Conservation (phyloP, 1,140 invertebrate species). For the Asobara japonica region DNA sequence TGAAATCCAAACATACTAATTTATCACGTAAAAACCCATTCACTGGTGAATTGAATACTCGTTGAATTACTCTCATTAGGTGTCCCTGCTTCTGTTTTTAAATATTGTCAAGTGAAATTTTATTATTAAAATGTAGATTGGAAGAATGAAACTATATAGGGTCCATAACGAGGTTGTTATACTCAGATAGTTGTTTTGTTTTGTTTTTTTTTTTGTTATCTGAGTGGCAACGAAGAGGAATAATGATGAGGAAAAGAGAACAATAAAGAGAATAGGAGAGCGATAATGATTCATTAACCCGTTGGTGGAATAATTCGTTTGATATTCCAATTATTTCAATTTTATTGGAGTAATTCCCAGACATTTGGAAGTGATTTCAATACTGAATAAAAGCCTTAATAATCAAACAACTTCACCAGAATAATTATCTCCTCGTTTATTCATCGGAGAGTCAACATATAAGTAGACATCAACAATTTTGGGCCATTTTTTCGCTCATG, state of each 20-base stretch:
- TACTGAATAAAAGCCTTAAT: too few species aligned
- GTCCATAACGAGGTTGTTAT: neutral
- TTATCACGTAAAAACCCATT: too few species aligned
- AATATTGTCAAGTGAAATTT: neutral
- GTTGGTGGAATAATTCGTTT: neutral
- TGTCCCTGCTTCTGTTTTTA: neutral
- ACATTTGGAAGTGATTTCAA: neutral
- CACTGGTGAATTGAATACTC: neutral
- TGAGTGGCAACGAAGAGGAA: neutral
- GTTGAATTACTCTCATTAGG: neutral
- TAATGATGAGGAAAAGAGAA: neutral
- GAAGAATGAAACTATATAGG: neutral
- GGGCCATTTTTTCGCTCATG: too few species aligned
- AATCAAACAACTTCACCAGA: too few species aligned
- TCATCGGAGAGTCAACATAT: too few species aligned
- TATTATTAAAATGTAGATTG: neutral
- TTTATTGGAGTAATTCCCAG: neutral
- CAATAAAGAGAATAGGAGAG: neutral
- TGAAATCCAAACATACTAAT: too few species aligned
- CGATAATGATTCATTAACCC: neutral
- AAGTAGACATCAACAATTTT: too few species aligned
- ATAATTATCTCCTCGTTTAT: too few species aligned
- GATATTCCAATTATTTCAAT: neutral
- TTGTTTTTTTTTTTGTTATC: neutral
- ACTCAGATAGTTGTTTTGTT: too few species aligned